A percentile compares a stretch with the other conserved stretches of the same genome.
These are phyloP conservation scores for Pocillopora meandrina DNA, from an alignment of 92 coral and sea anemone genomes.

Conservation along the genomic window DNA sequence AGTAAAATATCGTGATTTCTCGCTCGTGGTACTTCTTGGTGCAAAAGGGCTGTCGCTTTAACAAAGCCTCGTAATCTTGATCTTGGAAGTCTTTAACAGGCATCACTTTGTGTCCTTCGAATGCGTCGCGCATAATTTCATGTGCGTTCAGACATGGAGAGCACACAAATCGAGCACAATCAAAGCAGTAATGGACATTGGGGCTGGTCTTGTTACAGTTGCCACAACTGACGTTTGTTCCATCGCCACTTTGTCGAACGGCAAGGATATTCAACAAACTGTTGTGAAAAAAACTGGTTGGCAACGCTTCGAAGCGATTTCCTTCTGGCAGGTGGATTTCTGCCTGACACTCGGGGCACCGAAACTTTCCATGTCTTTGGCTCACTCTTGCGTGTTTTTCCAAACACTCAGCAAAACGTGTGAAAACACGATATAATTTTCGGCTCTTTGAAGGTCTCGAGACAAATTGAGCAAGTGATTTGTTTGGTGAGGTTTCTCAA, in stretches of 20 bases:
- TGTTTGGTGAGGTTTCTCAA: constrained; percentile 1
- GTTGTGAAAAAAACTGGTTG: constrained; percentile 8
- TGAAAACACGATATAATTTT: background rate
- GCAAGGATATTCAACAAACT: constrained; percentile 24
- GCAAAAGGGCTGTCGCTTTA: constrained; percentile 7
- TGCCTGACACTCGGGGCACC: too few species aligned
- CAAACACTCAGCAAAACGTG: too few species aligned
- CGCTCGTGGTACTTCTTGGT: background rate
- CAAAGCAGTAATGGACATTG: constrained; percentile 21
- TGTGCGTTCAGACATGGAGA: constrained; percentile 24
- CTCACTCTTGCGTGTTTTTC: too few species aligned
- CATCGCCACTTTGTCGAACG: constrained; percentile 18
- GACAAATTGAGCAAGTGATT: constrained; percentile 20
- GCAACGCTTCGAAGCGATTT: background rate
- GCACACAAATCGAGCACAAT: constrained; percentile 40
- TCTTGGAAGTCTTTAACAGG: background rate
- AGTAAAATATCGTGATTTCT: too few species aligned
- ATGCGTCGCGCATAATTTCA: background rate
- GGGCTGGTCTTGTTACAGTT: background rate
- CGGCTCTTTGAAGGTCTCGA: constrained; percentile 32
- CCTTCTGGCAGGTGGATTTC: too few species aligned
- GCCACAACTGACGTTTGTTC: constrained; percentile 5
- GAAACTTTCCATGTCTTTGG: too few species aligned
- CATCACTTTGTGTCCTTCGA: background rate
- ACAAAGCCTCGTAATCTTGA: background rate